These are phyloP conservation scores for Holcopasites calliopsidis DNA, from an alignment of 1,140 invertebrate species.

Conservation along the genomic window DNA sequence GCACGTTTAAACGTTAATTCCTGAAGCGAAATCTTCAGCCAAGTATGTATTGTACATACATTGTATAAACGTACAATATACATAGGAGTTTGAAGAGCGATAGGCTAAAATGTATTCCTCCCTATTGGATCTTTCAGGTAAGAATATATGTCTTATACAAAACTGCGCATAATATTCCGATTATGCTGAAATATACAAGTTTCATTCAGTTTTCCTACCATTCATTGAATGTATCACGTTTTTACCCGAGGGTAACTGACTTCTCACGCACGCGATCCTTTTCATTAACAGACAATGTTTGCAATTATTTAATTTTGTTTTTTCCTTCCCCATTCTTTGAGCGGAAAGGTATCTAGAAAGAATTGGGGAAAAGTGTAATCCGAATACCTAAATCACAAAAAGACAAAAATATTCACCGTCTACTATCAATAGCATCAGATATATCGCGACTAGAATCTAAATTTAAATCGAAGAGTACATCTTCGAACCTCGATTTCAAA, in stretches of 20 bases:
- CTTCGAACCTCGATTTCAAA: not conserved
- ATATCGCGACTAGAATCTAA: too few species aligned
- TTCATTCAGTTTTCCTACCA: slow-evolving; percentile 7
- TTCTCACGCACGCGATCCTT: slow-evolving; percentile 22
- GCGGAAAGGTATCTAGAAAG: not conserved
- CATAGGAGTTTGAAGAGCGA: not conserved
- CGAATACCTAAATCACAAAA: too few species aligned
- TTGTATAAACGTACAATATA: not conserved
- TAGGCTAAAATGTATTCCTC: not conserved
- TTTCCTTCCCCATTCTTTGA: not conserved
- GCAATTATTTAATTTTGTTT: not conserved
- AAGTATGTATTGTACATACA: not conserved
- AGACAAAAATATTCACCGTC: too few species aligned
- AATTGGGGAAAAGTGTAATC: too few species aligned
- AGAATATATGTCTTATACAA: not conserved
- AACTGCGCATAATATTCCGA: slow-evolving; percentile 1
- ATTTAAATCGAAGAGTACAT: too few species aligned
- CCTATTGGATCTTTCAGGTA: not conserved
- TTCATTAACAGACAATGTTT: slow-evolving; percentile 29
- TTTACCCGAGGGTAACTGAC: slow-evolving; percentile 3
- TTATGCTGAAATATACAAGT: slow-evolving; percentile 3
- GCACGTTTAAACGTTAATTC: not conserved
- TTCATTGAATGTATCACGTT: slow-evolving; percentile 27
- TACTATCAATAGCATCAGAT: too few species aligned
- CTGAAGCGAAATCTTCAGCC: not conserved